Evolutionary conservation across 2,113 vertebrate genomes (phyloP), one percentile per base, ranked within the genome.

Genomic region (Abramis brama): DNA sequence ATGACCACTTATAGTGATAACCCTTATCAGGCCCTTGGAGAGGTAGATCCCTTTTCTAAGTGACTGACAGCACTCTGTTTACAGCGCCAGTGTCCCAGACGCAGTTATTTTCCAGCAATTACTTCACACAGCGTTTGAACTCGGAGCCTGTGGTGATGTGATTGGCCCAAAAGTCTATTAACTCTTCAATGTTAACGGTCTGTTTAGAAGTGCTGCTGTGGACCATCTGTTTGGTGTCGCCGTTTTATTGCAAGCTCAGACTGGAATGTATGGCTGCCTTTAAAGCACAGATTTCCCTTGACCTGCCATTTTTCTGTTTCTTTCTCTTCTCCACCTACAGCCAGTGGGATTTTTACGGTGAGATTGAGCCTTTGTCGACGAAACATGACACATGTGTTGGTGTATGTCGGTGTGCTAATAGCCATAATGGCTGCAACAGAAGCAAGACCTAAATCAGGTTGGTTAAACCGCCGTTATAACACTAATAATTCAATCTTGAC

Each of bases 381-480:
- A 89, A 92, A 95, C 89, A 94, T 95, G 95, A 95, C 90, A 74
- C 89, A 87, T 55, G 87, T 95, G 78, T 52, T 88, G 0, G 0
- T 89, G 30, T 25, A 86, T 7, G 73, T 90, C 57, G 60, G 96
- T 19, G 36, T 96, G 25, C 92, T 97, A 87, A 73, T 95, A 81
- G 91, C 87, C 89, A 81, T 95, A 87, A 93, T 92, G 39, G 91
- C 91, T 2, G 27, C 79, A 0, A 82, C 94, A 88, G 87, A 92
- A 66, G 96, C 94, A 86, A 92, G 92, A 62, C 94, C 94, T 4
- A 92, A 94, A 91, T 70, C 90, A 93, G 94, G 94, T 95, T 30
- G 88, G 83, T 68, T 52, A 59, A 86, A 78, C 64, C 50, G 5
- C 52, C 2, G 5, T 62, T 5, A n/a, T 55, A 55, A 70, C 21